Evolutionary conservation across 2,888 invertebrate genomes (phyloP), one percentile per base, ranked within the genome.

Genomic region (Tanytarsus gracilentus): DNA sequence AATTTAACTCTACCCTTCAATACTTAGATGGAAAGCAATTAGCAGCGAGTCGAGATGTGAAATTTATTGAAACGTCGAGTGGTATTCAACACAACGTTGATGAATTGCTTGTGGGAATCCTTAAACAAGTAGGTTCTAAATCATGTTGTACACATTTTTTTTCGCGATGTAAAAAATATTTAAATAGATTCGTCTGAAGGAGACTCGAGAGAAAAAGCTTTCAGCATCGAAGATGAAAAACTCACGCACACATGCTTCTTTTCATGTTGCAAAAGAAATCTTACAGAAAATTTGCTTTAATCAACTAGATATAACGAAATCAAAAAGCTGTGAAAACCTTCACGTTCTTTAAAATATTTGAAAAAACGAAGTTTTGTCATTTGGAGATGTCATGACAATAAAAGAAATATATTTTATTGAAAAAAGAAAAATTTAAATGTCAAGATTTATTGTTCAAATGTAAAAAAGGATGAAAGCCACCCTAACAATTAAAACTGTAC

Each of bases 11-110:
- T 7, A 7, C 30, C 7, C 9, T 30, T 30, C 30, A 30, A 9
- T 9, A 30, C n/a, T 29, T 78, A 96, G 96, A 96, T 75, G 95
- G 94, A 7, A 93, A 92, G 76, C 80, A 85, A n/a, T 74, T 94
- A 65, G 94, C 95, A 1, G 86, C 87, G 36, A 85, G 88, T 11
- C 82, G 88, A 70, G 91, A 92, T 72, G 88, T 88, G 74, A 95
- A 95, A 75, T 94, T 92, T 76, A 94, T 95, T 65, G 96, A 97
- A 74, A 92, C 95, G 0, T 96, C 95, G 1, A 90, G 92, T 61
- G 95, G 94, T 1, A 88, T 97, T 67, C 93, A 96, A 72, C 94
- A 96, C 76, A 94, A 95, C 70, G 93, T 97, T 18, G 96, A 97
- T 73, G 96, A 97, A 71, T 81, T 97, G 21, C 80, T 97, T 40